Base-by-base conservation (phyloP, 1,140 invertebrate genomes). In the Leptinotarsa texana region DNA sequence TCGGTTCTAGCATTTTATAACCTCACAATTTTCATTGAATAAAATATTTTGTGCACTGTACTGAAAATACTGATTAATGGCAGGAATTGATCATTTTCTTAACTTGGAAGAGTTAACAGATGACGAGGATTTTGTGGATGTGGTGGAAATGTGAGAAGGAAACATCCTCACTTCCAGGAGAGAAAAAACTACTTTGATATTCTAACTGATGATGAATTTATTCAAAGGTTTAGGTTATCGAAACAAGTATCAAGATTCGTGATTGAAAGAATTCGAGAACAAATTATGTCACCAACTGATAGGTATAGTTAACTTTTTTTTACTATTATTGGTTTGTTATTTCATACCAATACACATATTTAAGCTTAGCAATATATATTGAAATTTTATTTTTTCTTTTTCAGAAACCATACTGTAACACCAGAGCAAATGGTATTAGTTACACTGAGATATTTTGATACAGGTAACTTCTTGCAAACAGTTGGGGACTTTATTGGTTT, bases 391-490 rank as follows among this genome's bases (percentile, higher is more conserved):
- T 33, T 33, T 33, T 33, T 33, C 27, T 33, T 33, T 33, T 33
- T 33, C 27, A 33, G 27, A 33, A 33, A 33, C 27, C 27, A 33
- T 33, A 6, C 27, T 33, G 27, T 33, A 33, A 33, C 27, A 33
- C 27, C 80, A 61, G 84, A 85, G 79, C 66, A 72, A 65, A 65
- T 65, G 63, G 17, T 76, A 68, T 42, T 73, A 49, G 15, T 69
- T 6, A 63, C 71, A n/a, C 27, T 76, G 57, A 47, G 75, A 27
- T 76, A 47, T 69, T 74, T 48, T 61, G 75, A 63, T 13, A 76
- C 75, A 33, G 75, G 75, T 21, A 61, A 17, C 33, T 73, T 76
- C 51, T 47, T 73, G 18, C 69, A 65, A 67, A 48, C 49, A n/a
- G 33, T 67, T 62, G 71, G 75, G 21, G 75, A 76, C 57, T 76